These are phyloP conservation scores for Drosophila erecta DNA, from an alignment of 1,140 invertebrate species.

Conservation along the genomic window DNA sequence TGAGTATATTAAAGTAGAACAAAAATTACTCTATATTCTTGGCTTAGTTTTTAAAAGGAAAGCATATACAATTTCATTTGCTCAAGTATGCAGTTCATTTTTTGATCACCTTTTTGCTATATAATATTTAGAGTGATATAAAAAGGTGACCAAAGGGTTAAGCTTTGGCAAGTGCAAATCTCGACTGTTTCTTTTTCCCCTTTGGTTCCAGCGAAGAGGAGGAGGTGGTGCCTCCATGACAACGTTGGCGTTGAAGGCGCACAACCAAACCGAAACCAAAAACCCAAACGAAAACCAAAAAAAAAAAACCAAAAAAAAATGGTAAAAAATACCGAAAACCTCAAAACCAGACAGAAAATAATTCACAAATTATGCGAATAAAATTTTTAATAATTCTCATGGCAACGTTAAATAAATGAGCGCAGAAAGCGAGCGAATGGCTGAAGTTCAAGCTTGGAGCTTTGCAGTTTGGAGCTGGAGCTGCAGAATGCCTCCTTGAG, in stretches of 20 bases:
- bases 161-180: slow-evolving; percentile 38
- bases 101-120: neutral
- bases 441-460: neutral
- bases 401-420: slow-evolving; percentile 77
- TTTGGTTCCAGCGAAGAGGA: too few species aligned
- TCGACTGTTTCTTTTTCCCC: neutral
- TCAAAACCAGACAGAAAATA: slow-evolving; percentile 56
- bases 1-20: too few species aligned
- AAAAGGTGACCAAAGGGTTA: slow-evolving; percentile 6
- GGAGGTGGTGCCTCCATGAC: slow-evolving; percentile 24
- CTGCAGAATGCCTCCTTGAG: slow-evolving; percentile 25
- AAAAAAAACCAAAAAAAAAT: slow-evolving; percentile 3
- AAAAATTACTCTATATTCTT: too few species aligned
- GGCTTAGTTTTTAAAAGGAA: too few species aligned
- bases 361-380: slow-evolving; percentile 84
- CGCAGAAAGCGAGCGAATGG: slow-evolving; percentile 42
- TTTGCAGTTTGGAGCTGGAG: neutral
- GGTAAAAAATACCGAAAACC: neutral
- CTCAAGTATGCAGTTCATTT: neutral
- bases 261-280: slow-evolving; percentile 24
- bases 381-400: slow-evolving; percentile 84
- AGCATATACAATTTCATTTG: too few species aligned
- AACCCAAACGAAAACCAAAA: slow-evolving; percentile 33
- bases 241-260: slow-evolving; percentile 48
- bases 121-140: neutral